Conservation (phyloP, 2,797 vertebrate species). For the Notamacropus eugenii region DNA sequence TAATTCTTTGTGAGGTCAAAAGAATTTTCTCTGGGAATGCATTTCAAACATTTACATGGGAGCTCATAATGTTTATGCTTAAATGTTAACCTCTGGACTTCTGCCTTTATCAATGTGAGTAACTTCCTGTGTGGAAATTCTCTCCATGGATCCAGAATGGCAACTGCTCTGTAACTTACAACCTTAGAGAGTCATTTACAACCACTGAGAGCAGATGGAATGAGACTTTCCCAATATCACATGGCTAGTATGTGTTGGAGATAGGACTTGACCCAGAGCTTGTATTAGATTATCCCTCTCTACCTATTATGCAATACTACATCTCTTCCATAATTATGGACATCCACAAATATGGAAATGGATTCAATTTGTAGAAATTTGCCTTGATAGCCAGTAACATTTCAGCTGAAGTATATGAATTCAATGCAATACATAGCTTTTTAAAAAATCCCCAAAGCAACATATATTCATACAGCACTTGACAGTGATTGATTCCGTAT, state of each 20-base stretch:
- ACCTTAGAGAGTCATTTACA: neutral
- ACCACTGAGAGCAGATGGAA: neutral
- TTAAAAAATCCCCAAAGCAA: neutral
- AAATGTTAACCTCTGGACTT: neutral
- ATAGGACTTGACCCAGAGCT: neutral
- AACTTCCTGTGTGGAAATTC: neutral
- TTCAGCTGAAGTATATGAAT: neutral
- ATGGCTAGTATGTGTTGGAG: neutral
- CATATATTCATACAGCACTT: neutral
- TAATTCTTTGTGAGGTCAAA: neutral
- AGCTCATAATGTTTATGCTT: neutral
- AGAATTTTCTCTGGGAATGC: neutral
- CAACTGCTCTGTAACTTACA: neutral
- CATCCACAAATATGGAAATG: neutral
- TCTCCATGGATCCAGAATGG: neutral
- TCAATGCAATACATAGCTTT: neutral
- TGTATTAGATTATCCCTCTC: neutral
- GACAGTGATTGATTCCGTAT: constrained; percentile 2
- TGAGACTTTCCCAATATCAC: neutral
- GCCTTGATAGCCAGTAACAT: neutral
- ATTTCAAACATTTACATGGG: neutral
- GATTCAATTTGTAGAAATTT: neutral
- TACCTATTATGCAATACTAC: neutral
- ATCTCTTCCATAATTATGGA: neutral
- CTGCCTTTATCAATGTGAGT: neutral